Base-by-base conservation (phyloP, 1,140 invertebrate species). In the Andrena cerasifolii region DNA sequence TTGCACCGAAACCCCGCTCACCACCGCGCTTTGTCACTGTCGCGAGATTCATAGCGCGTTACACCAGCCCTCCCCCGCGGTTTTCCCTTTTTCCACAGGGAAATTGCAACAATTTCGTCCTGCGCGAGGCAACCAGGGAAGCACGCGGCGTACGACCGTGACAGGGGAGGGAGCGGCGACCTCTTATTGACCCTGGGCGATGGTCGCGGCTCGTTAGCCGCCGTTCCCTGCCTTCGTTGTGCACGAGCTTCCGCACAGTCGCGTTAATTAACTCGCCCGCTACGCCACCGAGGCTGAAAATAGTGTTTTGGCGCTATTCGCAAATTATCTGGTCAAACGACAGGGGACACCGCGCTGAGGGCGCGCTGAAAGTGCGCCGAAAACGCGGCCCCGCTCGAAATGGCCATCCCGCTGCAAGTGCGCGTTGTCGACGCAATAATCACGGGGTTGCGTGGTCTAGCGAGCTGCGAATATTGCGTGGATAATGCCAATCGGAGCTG, bases 101-200 rank as follows among this genome's bases (percentile, higher is more conserved):
- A 54, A 65, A 28, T 14, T 53, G 12, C 4, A 26, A 43, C 24
- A 56, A 56, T 74, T 33, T 53, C 33, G 53, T 31, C 10, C 26
- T 26, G 31, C 18, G 24, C 0, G 8, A 36, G 31, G 8, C 45
- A 21, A 5, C 43, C 5, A n/a, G 12, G n/a, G 21, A 10, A 24
- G 40, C n/a, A 33, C n/a, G 18, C 24, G 16, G 26, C 10, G 45
- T 21, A 53, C 7, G 47, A 14, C 3, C 45, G 28, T 21, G 33
- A 40, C 3, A 31, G 53, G 28, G 33, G 18, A 4, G 33, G 26
- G 0, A 16, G 36, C 36, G 10, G 36, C 36, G 28, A 66, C 47
- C 70, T 28, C 47, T 62, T 71, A 71, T 62, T 31, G 70, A 62
- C 24, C 58, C 47, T 40, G 68, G 54, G 7, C 54, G 28, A 71